Evolutionary conservation across 2,888 invertebrate species (phyloP).

Genomic region (Lingula anatina): DNA sequence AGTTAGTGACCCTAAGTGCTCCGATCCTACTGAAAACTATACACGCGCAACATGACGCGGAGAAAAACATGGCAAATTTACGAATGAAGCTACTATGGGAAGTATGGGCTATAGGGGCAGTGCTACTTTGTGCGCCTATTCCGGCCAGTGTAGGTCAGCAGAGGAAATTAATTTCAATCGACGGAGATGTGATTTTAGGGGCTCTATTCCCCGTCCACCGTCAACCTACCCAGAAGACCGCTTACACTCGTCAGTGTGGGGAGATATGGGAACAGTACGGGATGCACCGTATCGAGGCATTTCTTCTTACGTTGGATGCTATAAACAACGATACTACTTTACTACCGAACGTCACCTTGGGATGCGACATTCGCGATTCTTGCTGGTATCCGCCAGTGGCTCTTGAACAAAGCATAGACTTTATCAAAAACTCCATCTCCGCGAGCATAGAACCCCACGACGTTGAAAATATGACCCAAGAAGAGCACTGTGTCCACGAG

Average conservation of each 20-base stretch:
- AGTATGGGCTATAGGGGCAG: no score
- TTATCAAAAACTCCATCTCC: constrained; percentile 63
- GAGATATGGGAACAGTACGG: constrained; percentile 70
- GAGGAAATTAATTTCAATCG: constrained; percentile 23
- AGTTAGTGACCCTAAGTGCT: no score
- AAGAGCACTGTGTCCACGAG: constrained; percentile 9
- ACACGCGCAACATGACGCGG: no score
- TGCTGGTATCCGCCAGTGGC: constrained; percentile 80
- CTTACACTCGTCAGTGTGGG: constrained; percentile 57
- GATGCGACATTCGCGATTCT: constrained; percentile 71
- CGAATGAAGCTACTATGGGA: no score
- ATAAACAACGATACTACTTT: constrained; percentile 61
- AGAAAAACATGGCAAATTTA: no score
- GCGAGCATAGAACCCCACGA: constrained; percentile 18
- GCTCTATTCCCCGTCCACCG: constrained; percentile 58
- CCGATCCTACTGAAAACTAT: no score
- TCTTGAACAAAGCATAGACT: constrained; percentile 71
- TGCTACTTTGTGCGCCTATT: no score
- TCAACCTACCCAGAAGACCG: constrained; percentile 48
- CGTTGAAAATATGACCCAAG: constrained; percentile 7
- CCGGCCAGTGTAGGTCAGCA: no score
- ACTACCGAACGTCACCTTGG: constrained; percentile 59
- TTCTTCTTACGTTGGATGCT: constrained; percentile 37
- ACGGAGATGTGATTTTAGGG: constrained; percentile 61
- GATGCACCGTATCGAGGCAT: constrained; percentile 66